Evolutionary conservation across 2,888 invertebrate species (phyloP), one percentile per base, ranked within the genome.

Genomic region (Arctia plantaginis): DNA sequence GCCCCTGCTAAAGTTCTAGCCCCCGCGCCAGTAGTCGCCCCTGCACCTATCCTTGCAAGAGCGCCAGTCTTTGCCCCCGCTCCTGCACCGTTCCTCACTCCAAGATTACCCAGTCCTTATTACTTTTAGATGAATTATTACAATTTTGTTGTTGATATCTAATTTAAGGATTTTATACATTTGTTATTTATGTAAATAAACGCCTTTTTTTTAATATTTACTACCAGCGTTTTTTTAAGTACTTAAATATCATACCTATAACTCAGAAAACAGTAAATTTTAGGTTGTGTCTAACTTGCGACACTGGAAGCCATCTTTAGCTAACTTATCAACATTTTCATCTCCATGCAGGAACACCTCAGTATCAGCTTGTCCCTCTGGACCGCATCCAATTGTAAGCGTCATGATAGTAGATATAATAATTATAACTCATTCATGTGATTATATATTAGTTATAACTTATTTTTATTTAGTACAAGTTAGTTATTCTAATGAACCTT

Each of bases 121-220:
- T 94, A 88, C 88, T 90, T 93, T 78, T 95, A 95, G 94, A 92
- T 93, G 90, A 93, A 93, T 91, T 91, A 92, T 91, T 95, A 93
- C 93, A 94, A 94, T 94, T 89, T 95, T 94, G 93, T 93, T 94
- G 89, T 92, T 93, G 81, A 82, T 85, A 88, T 86, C 87, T 89
- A 87, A 86, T 87, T 85, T 89, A 90, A 90, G 88, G 88, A 87
- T 71, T 90, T 91, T 89, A 86, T 91, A 91, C 87, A 86, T 90
- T 86, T 94, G 92, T 94, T 95, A 93, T 94, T 94, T 93, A 93
- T 93, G 83, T 86, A 88, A 93, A 90, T 91, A 93, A 90, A 93
- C 85, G 83, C 84, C 85, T n/a, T 27, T 88, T 82, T 89, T 88
- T 79, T 80, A 83, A 87, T 51, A 69, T 78, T 75, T 69, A 69